Percentiles rank a stretch among this genome's conserved stretches.
Conservation (phyloP, 2,113 vertebrate genomes). For the Uria aalge region DNA sequence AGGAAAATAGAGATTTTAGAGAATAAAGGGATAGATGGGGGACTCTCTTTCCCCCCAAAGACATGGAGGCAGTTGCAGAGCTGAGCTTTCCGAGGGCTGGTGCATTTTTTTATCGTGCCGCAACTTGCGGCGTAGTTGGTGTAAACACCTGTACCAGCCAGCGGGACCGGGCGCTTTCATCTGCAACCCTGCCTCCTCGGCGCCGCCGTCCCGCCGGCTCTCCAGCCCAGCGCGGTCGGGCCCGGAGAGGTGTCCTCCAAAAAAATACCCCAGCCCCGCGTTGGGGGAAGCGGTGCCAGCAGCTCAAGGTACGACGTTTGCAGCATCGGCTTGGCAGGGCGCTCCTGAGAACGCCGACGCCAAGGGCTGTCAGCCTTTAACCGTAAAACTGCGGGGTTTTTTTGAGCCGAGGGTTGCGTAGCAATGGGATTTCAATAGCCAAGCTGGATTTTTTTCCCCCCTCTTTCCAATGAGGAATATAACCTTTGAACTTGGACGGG, state of each 20-base stretch:
- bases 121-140: too few species aligned
- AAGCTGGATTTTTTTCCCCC: not conserved
- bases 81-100: not conserved
- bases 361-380: accelerated
- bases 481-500: not conserved
- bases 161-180: not conserved
- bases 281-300: not conserved
- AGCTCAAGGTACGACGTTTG: not conserved
- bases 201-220: not conserved
- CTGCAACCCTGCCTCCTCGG: not conserved
- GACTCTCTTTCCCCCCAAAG: not conserved
- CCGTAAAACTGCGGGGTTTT: not conserved
- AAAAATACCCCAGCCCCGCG: not conserved
- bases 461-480: not conserved
- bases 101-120: not conserved
- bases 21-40: not conserved
- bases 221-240: not conserved
- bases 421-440: not conserved
- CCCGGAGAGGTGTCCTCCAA: not conserved
- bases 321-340: not conserved
- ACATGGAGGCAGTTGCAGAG: not conserved
- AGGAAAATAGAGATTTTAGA: not conserved
- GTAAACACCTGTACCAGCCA: not conserved
- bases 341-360: not conserved
- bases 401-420: accelerated